These are phyloP conservation scores for Fundulus diaphanus DNA, from an alignment of 2,797 vertebrate species.

Conservation along the genomic window DNA sequence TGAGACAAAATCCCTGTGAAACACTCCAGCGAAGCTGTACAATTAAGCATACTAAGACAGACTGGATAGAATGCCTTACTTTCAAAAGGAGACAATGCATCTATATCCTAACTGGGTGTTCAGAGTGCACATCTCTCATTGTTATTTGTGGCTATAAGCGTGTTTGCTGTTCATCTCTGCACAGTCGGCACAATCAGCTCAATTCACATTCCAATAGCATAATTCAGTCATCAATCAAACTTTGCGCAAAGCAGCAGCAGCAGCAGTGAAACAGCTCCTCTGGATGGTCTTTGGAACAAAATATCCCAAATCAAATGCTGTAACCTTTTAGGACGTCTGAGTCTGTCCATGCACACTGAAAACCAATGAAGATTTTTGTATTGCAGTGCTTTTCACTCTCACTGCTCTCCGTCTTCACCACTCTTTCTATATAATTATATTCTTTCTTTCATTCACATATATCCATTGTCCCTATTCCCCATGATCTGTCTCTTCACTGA, in stretches of 20 bases:
- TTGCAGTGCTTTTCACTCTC: conserved; percentile 23
- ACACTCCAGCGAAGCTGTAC: background rate
- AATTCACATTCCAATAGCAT: conserved; percentile 75
- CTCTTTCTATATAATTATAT: conserved; percentile 26
- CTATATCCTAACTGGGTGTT: conserved; percentile 61
- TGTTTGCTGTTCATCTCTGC: conserved; percentile 79
- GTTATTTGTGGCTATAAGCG: conserved; percentile 71
- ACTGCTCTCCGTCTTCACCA: conserved; percentile 23
- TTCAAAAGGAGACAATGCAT: conserved; percentile 60
- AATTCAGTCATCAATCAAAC: conserved; percentile 81
- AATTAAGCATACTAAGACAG: background rate
- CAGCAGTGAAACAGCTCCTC: conserved; percentile 70
- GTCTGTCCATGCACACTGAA: conserved; percentile 73
- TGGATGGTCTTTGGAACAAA: conserved; percentile 61
- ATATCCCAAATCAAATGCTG: conserved; percentile 81
- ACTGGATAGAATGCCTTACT: conserved; percentile 49
- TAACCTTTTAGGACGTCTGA: conserved; percentile 78
- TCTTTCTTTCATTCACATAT: conserved; percentile 34
- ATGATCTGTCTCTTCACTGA: conserved; percentile 25
- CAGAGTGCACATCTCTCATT: conserved; percentile 65
- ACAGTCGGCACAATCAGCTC: conserved; percentile 64
- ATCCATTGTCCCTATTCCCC: conserved; percentile 17
- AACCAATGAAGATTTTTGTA: conserved; percentile 70
- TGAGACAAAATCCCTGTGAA: conserved; percentile 26
- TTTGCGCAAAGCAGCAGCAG: conserved; percentile 79